These are phyloP conservation scores for Alloplasta piceator DNA, from an alignment of 2,888 invertebrate genomes.

Conservation along the genomic window DNA sequence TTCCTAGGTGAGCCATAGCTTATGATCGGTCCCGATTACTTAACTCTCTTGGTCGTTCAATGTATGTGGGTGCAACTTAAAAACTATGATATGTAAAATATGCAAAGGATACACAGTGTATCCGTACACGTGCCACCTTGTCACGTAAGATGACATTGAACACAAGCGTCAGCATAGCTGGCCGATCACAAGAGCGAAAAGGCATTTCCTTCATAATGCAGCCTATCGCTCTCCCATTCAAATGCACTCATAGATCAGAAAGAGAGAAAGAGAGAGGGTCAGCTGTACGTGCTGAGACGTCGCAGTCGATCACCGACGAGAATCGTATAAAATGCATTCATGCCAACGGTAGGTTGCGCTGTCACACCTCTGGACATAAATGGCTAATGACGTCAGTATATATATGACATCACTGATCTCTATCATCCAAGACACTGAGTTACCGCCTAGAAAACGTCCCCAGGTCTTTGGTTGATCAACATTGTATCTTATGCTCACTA, in stretches of 20 bases:
- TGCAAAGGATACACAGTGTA: constrained; percentile 25
- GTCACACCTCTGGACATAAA: constrained; percentile 80
- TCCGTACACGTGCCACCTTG: constrained; percentile 23
- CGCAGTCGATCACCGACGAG: constrained; percentile 72
- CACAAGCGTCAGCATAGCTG: constrained; percentile 29
- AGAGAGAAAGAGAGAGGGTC: constrained; percentile 16
- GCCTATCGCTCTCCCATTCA: constrained; percentile 25
- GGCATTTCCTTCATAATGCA: constrained; percentile 48
- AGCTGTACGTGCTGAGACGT: constrained; percentile 61
- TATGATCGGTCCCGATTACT: background rate
- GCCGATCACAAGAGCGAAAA: constrained; percentile 50
- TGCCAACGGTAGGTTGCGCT: constrained; percentile 76
- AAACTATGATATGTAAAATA: constrained; percentile 22
- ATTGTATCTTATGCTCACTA: too few species aligned
- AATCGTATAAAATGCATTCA: constrained; percentile 73
- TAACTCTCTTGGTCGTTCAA: background rate
- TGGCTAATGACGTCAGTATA: constrained; percentile 79
- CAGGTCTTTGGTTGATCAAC: too few species aligned
- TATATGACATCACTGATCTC: constrained; percentile 82
- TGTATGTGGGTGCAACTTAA: background rate
- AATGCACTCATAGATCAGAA: constrained; percentile 25
- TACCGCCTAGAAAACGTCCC: constrained; percentile 12
- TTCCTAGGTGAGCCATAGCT: background rate
- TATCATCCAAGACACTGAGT: constrained; percentile 72
- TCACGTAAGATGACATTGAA: constrained; percentile 60